Conservation (phyloP, 2,888 invertebrate species). For the Zhengitettix transpicula region DNA sequence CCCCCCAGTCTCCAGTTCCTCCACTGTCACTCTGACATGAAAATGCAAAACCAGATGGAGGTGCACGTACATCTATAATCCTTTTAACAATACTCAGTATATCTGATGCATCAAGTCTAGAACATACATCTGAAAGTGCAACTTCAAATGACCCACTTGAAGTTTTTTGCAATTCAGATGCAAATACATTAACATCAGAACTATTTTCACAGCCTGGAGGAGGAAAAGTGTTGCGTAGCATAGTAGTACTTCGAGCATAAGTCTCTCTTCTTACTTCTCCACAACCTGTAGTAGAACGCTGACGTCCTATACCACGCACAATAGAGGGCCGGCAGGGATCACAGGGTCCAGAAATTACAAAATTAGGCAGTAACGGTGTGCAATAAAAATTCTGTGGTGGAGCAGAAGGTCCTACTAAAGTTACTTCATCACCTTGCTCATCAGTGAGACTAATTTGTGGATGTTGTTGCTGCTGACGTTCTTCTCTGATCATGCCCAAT, state of each 20-base stretch:
- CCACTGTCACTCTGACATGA: slow-evolving; percentile 22
- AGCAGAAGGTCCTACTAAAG: slow-evolving; percentile 50
- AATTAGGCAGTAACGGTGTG: slow-evolving; percentile 17
- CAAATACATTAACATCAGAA: slow-evolving; percentile 2
- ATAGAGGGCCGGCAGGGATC: slow-evolving; percentile 62
- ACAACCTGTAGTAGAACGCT: neutral
- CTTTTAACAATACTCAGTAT: slow-evolving; percentile 66
- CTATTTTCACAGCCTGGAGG: neutral
- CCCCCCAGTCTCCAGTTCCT: slow-evolving; percentile 6
- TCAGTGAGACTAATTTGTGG: slow-evolving; percentile 89
- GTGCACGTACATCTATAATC: slow-evolving; percentile 60
- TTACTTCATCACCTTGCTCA: slow-evolving; percentile 71
- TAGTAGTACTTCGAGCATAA: slow-evolving; percentile 6
- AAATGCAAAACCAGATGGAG: slow-evolving; percentile 46
- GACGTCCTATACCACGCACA: slow-evolving; percentile 57
- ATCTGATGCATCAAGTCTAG: slow-evolving; percentile 58
- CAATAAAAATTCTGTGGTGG: slow-evolving; percentile 15
- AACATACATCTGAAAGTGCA: slow-evolving; percentile 61
- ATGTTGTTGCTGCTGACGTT: slow-evolving; percentile 31
- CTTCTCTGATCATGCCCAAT: slow-evolving; percentile 64
- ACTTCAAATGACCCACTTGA: slow-evolving; percentile 41
- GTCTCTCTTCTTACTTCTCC: slow-evolving; percentile 6
- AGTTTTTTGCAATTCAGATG: slow-evolving; percentile 20
- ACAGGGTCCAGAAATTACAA: slow-evolving; percentile 37
- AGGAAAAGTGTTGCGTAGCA: slow-evolving; percentile 11